Conservation (phyloP, 2,113 vertebrate genomes). For the Acrocephalus arundinaceus region DNA sequence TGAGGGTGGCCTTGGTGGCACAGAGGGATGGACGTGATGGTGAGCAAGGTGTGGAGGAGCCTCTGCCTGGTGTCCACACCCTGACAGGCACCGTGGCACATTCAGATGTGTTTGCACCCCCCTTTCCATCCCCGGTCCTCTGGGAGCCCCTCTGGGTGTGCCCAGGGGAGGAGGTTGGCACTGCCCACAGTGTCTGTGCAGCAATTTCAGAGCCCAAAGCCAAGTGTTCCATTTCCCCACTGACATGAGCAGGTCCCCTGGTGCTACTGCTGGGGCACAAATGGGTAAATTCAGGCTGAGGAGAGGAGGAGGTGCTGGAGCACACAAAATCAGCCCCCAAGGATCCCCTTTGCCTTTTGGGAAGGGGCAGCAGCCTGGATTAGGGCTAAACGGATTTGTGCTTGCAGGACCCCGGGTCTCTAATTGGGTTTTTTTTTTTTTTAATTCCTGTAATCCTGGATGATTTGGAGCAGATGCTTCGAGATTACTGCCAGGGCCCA, state of each 20-base stretch:
- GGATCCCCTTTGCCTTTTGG: slow-evolving; percentile 36
- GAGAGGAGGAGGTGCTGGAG: background rate
- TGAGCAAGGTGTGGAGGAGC: background rate
- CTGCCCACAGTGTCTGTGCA: rapidly evolving
- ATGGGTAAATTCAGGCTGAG: background rate
- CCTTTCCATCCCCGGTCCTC: background rate
- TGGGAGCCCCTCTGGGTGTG: background rate
- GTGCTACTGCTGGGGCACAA: background rate
- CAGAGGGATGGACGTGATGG: background rate
- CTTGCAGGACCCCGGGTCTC: slow-evolving; percentile 65
- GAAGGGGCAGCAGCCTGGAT: slow-evolving; percentile 62
- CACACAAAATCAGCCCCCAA: background rate
- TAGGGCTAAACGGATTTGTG: slow-evolving; percentile 76
- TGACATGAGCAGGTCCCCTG: rapidly evolving
- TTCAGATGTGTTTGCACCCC: background rate
- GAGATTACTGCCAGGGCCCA: slow-evolving; percentile 70
- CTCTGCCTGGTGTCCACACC: background rate
- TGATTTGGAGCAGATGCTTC: slow-evolving; percentile 75
- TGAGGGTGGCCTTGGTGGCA: background rate
- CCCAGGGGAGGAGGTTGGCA: background rate
- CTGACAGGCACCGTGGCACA: background rate
- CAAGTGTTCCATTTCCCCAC: background rate
- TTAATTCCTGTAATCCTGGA: slow-evolving; percentile 77
- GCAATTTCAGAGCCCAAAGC: background rate
- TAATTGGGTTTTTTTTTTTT: slow-evolving; percentile 67